These are phyloP conservation scores for Masnerella sp. DNA, from an alignment of 2,888 invertebrate genomes.

Conservation along the genomic window DNA sequence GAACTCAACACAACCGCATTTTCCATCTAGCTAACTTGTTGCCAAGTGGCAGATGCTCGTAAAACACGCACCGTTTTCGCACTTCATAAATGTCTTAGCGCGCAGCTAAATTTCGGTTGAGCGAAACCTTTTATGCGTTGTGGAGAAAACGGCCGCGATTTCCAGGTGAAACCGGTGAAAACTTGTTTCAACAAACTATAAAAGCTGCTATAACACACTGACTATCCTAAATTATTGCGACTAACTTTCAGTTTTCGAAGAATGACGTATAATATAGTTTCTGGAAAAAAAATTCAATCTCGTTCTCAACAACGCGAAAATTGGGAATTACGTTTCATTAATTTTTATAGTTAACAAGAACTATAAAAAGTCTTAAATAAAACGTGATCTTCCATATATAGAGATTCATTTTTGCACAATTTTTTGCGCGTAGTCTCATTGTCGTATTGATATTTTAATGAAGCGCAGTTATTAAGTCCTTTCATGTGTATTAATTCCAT, in stretches of 20 bases:
- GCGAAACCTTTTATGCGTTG: slow-evolving; percentile 43
- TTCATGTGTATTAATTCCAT: slow-evolving; percentile 4
- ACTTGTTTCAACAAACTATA: slow-evolving; percentile 9
- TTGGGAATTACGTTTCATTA: neutral
- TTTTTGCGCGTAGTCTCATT: too few species aligned
- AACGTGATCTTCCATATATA: too few species aligned
- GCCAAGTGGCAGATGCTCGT: slow-evolving; percentile 57
- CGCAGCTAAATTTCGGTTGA: slow-evolving; percentile 56
- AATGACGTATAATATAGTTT: too few species aligned
- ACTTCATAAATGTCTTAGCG: slow-evolving; percentile 61
- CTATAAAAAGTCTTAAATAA: too few species aligned
- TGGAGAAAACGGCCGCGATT: slow-evolving; percentile 50
- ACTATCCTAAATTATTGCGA: too few species aligned
- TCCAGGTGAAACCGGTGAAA: slow-evolving; percentile 15
- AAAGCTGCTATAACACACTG: too few species aligned
- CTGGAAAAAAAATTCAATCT: too few species aligned
- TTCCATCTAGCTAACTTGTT: slow-evolving; percentile 47
- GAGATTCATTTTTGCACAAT: too few species aligned
- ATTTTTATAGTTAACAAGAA: too few species aligned
- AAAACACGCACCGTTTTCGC: slow-evolving; percentile 62
- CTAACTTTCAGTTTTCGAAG: too few species aligned
- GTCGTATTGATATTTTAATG: too few species aligned
- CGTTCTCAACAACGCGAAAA: too few species aligned
- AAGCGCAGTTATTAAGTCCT: slow-evolving; percentile 3
- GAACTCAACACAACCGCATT: slow-evolving; percentile 35